Percentiles rank a stretch among this genome's conserved stretches.
Evolutionary conservation across 2,797 vertebrate species (phyloP).

Genomic region (Xenops minutus): DNA sequence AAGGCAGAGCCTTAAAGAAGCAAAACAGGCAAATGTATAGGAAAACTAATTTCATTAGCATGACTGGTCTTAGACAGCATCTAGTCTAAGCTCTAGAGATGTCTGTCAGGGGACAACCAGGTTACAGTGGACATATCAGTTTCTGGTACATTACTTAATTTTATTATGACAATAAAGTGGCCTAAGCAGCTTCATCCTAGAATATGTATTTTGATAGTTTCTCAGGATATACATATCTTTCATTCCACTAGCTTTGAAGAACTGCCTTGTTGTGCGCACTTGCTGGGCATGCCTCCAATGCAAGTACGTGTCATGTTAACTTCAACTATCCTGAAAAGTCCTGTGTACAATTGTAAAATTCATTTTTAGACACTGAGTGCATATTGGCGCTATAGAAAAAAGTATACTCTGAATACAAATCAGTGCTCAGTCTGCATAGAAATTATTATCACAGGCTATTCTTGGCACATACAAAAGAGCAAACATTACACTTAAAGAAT

Average conservation of each 20-base stretch:
- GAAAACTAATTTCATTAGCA: background rate
- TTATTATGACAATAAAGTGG: background rate
- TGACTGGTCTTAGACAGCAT: background rate
- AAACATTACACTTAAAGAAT: background rate
- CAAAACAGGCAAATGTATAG: background rate
- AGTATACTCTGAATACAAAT: background rate
- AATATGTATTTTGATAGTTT: background rate
- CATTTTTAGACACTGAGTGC: background rate
- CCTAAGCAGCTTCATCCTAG: background rate
- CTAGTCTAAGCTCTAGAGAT: background rate
- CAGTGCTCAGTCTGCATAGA: background rate
- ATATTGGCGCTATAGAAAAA: background rate
- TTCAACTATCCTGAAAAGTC: background rate
- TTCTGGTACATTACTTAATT: background rate
- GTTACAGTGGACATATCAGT: background rate
- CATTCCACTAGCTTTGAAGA: background rate
- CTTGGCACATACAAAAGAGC: background rate
- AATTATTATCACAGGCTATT: background rate
- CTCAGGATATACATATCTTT: background rate
- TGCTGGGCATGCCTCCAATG: background rate
- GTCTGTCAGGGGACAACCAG: background rate
- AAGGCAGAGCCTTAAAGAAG: background rate
- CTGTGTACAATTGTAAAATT: background rate
- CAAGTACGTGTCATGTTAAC: background rate
- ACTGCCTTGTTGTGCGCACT: background rate